Evolutionary conservation across 1,140 invertebrate genomes (phyloP), one percentile per base, ranked within the genome.

Genomic region (Drosophila jambulina): DNA sequence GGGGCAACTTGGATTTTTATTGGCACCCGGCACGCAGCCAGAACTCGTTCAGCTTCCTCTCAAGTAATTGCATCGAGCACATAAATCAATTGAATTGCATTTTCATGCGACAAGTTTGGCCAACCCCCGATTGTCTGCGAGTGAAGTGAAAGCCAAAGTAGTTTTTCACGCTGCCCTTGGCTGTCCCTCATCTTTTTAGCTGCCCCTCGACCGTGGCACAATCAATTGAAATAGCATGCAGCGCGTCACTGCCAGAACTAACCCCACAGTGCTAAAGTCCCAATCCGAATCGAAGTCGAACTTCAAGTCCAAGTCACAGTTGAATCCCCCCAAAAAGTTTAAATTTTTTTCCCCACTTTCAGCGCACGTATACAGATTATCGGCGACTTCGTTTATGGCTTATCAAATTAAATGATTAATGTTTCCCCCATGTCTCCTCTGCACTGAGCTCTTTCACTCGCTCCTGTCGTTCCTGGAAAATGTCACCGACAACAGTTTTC

Each of bases 391-490:
- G 61, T 79, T 84, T 79, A 82, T 90, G 80, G 85, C 85, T 88
- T 90, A 88, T 88, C 85, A 88, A 90, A 88, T 88, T 90, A 88
- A 88, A 88, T 88, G 85, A 84, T 88, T 88, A 88, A 90, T 88
- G 80, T 84, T 80, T 53, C 19, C 48, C 40, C 15, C 40, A 40
- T 77, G 56, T 77, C 60, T 61, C 32, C 56, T n/a, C 25, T 15
- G 46, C 57, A 38, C 13, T 29, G 36, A 17, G 36, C 45, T 63
- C 23, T 12, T 10, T 27, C 17, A 7, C 25, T 32, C 51, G 43
- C 8, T n/a, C 9, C 12, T n/a, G 23, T 78, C 48, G 42, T 64
- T 54, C 78, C 48, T 46, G 40, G 51, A 75, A 82, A 90, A 74
- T 90, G 85, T 90, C 85, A 88, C 23, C 17, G 23, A 68, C 80